Evolutionary conservation across 2,113 vertebrate genomes (phyloP).

Genomic region (Silurus asotus): DNA sequence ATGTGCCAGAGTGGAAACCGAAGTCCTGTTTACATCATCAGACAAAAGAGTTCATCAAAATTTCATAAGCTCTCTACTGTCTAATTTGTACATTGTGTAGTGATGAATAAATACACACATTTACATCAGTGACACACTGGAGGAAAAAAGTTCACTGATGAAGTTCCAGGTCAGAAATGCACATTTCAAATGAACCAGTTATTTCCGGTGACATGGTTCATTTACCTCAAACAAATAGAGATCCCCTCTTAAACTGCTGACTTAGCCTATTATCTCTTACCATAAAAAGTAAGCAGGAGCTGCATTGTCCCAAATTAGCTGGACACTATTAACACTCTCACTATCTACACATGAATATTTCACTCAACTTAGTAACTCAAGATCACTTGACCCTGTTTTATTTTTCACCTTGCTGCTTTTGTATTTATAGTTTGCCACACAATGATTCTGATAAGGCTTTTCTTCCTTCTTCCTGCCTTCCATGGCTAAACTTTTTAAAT

Average conservation of each 20-base stretch:
- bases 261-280: neutral
- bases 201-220: neutral
- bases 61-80: conserved; percentile 58
- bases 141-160: conserved; percentile 6
- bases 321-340: conserved; percentile 43
- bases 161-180: neutral
- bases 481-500: conserved; percentile 45
- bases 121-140: conserved; percentile 6
- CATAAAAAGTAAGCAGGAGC: conserved; percentile 31
- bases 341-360: conserved; percentile 67
- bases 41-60: conserved; percentile 63
- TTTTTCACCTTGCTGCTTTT: conserved; percentile 33
- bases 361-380: conserved; percentile 55
- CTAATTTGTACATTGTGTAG: conserved; percentile 57
- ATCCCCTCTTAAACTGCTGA: neutral
- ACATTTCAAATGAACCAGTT: neutral
- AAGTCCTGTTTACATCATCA: conserved; percentile 58
- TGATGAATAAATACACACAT: conserved; percentile 28
- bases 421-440: conserved; percentile 43
- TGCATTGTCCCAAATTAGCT: conserved; percentile 6
- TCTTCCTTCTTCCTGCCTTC: conserved; percentile 9
- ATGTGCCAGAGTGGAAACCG: conserved; percentile 45
- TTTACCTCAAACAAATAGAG: neutral
- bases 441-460: conserved; percentile 37
- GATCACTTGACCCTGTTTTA: conserved; percentile 48